phyloP scores from a whole-genome alignment of 2,113 vertebrate genomes.

The Grallaria varia region DNA sequence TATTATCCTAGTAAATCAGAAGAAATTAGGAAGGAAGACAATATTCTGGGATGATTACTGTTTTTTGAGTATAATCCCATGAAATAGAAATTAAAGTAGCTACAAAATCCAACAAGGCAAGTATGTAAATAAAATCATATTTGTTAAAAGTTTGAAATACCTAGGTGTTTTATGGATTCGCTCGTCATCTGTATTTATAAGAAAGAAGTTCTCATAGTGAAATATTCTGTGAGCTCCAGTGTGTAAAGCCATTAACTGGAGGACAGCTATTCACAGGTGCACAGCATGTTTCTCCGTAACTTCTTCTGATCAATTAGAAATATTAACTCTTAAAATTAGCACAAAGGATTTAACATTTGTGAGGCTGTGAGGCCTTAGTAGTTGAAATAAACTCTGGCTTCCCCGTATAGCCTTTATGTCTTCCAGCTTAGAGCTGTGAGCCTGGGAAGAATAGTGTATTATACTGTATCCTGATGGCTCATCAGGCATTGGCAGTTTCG shows the following conservation, averaged over 20 bases:
- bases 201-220: not conserved
- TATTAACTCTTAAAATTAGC: not conserved
- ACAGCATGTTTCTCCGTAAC: not conserved
- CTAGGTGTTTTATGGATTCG: not conserved
- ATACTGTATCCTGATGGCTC: not conserved
- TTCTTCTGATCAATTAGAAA: not conserved
- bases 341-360: not conserved
- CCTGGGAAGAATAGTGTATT: not conserved
- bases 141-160: not conserved
- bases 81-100: not conserved
- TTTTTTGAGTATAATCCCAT: not conserved
- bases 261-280: not conserved
- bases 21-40: not conserved
- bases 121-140: not conserved
- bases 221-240: not conserved
- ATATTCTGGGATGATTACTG: not conserved
- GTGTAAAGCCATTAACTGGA: not conserved
- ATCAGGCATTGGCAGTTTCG: not conserved
- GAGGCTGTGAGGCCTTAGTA: not conserved
- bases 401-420: not conserved
- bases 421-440: not conserved
- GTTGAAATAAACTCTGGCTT: not conserved
- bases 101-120: not conserved
- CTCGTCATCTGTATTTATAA: not conserved
- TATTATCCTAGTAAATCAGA: not conserved